Base-by-base conservation (phyloP, 2,888 invertebrate genomes). In the Ophioninae sp. region DNA sequence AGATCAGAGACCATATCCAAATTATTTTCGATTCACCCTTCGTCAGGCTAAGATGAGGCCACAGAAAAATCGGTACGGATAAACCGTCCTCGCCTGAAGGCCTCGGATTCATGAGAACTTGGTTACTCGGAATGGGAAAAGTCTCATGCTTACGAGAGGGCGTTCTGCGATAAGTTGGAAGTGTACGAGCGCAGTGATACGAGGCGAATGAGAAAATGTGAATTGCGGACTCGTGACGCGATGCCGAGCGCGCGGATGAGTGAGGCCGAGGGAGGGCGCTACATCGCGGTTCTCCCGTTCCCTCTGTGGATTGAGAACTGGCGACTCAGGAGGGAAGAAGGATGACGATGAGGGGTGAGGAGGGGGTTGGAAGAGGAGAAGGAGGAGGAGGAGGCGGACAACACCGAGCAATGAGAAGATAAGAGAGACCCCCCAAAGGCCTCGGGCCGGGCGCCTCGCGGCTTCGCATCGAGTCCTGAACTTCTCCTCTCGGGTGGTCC, bases 401-500 rank as follows among this genome's bases (percentile, higher is more conserved):
- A 77, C 79, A 81, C 82, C 83, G 86, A 85, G 86, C 89, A 88
- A 85, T 79, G 83, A 87, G 87, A 87, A 92, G 92, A 92, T 91
- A 92, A 92, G 91, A 86, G 91, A 86, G 91, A 91, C 92, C 91
- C 92, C 91, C 91, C 90, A 91, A 91, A 89, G 84, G 81, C 89
- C 89, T 90, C 89, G 89, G 50, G 50, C 85, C 88, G 90, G 90
- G 92, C 92, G 91, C 91, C 92, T 79, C 88, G 88, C 90, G 89
- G 88, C 67, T 91, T 91, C 87, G 90, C 90, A 90, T 91, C 91
- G 90, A 90, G 88, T 89, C 89, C 89, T 88, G 88, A 88, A 90
- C 91, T 89, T 88, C 88, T 89, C 91, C 79, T 90, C 92, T 91
- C 91, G 91, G 92, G 91, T 92, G 91, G 92, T 91, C 91, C 89